Percentiles rank a stretch among this genome's conserved stretches.
Conservation (phyloP, 2,888 invertebrate genomes). For the Meteorus cinctellus region DNA sequence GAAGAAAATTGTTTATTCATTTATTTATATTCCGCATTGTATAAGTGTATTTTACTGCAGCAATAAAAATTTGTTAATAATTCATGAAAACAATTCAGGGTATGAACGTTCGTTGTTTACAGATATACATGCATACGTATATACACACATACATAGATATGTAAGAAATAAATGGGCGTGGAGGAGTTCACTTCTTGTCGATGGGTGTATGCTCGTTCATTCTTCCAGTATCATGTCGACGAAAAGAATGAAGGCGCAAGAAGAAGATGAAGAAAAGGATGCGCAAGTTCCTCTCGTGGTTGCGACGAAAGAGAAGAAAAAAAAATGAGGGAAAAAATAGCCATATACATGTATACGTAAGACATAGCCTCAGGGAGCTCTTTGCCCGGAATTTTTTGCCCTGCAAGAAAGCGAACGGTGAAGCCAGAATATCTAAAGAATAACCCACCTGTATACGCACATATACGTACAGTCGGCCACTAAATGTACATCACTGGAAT, state of each 20-base stretch:
- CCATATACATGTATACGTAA: constrained; percentile 27
- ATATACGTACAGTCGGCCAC: neutral
- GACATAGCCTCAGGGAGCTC: constrained; percentile 41
- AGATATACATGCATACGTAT: constrained; percentile 1
- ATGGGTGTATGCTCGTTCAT: constrained; percentile 45
- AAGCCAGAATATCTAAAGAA: constrained; percentile 31
- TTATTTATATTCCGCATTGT: constrained; percentile 12
- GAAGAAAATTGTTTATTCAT: constrained; percentile 1
- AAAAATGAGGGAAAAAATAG: constrained; percentile 29
- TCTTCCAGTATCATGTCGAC: constrained; percentile 35
- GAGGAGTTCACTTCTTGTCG: constrained; percentile 29
- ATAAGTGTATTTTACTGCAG: constrained; percentile 20
- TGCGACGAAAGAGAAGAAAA: constrained; percentile 10
- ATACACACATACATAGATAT: constrained; percentile 43
- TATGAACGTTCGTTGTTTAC: constrained; percentile 1
- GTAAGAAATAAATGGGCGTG: constrained; percentile 15
- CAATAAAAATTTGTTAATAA: constrained; percentile 43
- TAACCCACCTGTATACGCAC: constrained; percentile 36
- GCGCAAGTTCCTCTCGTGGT: constrained; percentile 20
- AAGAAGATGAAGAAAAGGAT: constrained; percentile 38
- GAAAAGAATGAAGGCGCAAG: constrained; percentile 33
- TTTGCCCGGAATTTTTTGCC: constrained; percentile 50
- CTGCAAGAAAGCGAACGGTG: constrained; percentile 40
- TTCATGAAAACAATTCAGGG: constrained; percentile 43
- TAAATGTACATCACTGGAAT: constrained; percentile 21